Evolutionary conservation across 2,888 invertebrate genomes (phyloP).

Genomic region (Temnothorax ravouxi): DNA sequence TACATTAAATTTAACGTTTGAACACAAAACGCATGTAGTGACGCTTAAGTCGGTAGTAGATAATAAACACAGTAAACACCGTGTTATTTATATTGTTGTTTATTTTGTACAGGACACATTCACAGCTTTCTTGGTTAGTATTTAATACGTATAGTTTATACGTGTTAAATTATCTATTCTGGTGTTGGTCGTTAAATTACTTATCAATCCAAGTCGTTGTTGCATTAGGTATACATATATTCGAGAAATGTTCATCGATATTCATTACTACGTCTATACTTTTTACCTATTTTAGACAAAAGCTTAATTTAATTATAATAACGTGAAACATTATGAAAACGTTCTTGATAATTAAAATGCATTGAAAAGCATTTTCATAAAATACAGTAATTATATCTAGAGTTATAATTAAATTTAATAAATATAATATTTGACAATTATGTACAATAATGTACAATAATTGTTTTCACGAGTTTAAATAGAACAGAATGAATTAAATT

Average conservation of each 20-base stretch:
- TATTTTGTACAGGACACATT: background rate
- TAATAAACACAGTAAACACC: background rate
- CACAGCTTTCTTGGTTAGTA: background rate
- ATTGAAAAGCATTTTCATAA: background rate
- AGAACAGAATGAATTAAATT: background rate
- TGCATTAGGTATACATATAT: background rate
- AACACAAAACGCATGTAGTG: background rate
- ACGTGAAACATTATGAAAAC: background rate
- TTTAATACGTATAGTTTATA: background rate
- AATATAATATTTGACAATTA: too few species aligned
- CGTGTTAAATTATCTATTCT: conserved; percentile 11
- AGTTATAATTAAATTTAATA: background rate
- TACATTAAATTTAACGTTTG: background rate
- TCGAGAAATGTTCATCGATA: background rate
- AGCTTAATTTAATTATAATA: background rate
- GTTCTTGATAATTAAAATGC: background rate
- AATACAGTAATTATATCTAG: background rate
- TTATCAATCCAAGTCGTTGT: background rate
- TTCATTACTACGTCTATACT: background rate
- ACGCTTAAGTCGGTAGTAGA: background rate
- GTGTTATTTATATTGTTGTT: background rate
- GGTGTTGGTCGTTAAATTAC: background rate
- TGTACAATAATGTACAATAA: too few species aligned
- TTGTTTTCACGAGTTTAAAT: background rate
- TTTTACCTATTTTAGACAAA: background rate